Evolutionary conservation across 2,888 invertebrate genomes (phyloP), one percentile per base, ranked within the genome.

Genomic region (Caenorhabditis sp.): DNA sequence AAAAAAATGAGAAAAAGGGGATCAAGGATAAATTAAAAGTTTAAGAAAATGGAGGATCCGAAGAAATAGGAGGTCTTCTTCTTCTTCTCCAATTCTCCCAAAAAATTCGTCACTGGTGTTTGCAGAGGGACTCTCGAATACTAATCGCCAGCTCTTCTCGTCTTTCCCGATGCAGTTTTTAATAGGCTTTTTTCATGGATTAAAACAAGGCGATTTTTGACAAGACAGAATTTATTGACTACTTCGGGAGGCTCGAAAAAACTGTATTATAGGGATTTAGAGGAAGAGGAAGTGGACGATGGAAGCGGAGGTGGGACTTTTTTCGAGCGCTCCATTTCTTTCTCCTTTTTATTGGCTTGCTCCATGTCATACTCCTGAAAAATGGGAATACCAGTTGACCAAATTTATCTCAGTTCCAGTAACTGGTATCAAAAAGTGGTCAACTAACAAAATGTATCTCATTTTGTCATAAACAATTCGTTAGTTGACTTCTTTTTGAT

Each of bases 101-200:
- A 56, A 63, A 70, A 79, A 79, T 79, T 79, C 70, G 70, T 79
- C 79, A 79, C 44, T 47, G 14, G 54, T 63, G 49, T 76, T 79
- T 63, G 68, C 54, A 61, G 35, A 69, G 26, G 61, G 61, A 68
- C 58, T n/a, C n/a, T 14, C 77, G 77, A 77, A 77, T 77, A 69
- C 69, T 77, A 77, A 77, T 77, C 77, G 70, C 63, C 76, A 51
- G 22, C 31, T 51, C 8, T 1, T 74, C 51, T 61, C n/a, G n/a
- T n/a, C n/a, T n/a, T n/a, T 56, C n/a, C 31, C 68, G 51, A 4
- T 16, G 22, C n/a, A 16, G 44, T 19, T 35, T 66, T 63, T 61
- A 31, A 7, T 10, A 58, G 24, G 24, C 1, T 16, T 26, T 41
- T 41, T 31, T 41, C 35, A 49, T 28, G 69, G 69, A 69, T 54